A percentile compares a stretch with the other conserved stretches of the same genome.
phyloP scores from a whole-genome alignment of 2,888 invertebrate genomes.

The Oscheius sp. region DNA sequence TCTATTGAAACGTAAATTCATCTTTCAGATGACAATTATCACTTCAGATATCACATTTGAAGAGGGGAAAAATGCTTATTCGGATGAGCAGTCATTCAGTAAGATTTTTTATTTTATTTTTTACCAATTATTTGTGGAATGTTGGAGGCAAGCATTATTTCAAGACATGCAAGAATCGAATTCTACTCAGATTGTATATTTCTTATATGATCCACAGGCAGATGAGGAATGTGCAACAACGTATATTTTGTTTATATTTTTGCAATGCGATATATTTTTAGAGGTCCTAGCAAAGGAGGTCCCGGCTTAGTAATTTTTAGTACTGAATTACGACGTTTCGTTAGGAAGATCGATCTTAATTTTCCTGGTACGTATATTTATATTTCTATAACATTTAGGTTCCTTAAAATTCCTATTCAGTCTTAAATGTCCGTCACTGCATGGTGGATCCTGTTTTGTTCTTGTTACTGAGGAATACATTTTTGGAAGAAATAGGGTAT shows the following conservation, averaged over 20 bases:
- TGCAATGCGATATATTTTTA: not conserved
- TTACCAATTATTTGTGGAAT: not conserved
- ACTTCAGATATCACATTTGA: slow-evolving; percentile 3
- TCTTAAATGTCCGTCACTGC: not conserved
- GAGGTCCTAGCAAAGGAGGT: not conserved
- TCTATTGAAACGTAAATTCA: no score
- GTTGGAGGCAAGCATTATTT: not conserved
- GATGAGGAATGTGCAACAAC: slow-evolving; percentile 6
- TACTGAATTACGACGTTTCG: not conserved
- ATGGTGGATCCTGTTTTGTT: not conserved
- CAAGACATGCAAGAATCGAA: not conserved
- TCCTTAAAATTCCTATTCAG: slow-evolving; percentile 10
- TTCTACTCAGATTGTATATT: not conserved
- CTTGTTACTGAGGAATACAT: slow-evolving; percentile 6
- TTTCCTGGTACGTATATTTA: not conserved
- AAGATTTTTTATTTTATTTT: not conserved
- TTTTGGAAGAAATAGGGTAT: not conserved
- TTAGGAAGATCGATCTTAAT: not conserved
- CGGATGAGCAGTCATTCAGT: not conserved
- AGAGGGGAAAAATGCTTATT: not conserved
- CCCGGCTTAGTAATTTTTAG: not conserved
- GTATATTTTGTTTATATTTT: not conserved
- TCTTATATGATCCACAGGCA: not conserved
- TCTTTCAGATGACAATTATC: not conserved
- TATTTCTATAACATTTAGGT: not conserved